Conservation (phyloP, 2,888 invertebrate species). For the Notodonta dromedarius region DNA sequence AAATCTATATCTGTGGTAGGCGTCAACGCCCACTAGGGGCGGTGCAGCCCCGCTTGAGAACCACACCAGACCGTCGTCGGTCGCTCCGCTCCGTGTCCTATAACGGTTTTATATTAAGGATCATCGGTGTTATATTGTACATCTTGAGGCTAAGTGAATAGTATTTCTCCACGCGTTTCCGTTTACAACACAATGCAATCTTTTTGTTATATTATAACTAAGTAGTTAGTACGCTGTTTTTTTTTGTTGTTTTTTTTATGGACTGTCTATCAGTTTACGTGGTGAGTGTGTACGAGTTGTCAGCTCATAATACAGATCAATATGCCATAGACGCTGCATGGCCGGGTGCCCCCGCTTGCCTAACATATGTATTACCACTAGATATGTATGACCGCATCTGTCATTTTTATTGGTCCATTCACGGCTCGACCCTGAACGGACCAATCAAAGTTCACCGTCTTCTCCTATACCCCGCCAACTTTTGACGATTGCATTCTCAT, state of each 20-base stretch:
- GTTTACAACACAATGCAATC: slow-evolving; percentile 2
- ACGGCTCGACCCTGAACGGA: no score
- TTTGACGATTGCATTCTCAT: no score
- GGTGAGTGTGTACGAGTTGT: not conserved
- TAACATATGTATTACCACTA: no score
- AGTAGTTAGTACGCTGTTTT: not conserved
- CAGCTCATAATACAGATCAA: no score
- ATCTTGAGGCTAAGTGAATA: slow-evolving; percentile 64
- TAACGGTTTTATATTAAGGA: slow-evolving; percentile 78
- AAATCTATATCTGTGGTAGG: no score
- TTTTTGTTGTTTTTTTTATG: not conserved
- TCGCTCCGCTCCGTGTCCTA: slow-evolving; percentile 42
- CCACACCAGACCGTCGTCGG: slow-evolving; percentile 23
- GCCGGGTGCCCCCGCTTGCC: no score
- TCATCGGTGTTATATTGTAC: slow-evolving; percentile 60
- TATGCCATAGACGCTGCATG: no score
- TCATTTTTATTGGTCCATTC: no score
- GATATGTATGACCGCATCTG: no score
- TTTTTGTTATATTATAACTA: not conserved
- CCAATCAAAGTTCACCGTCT: no score
- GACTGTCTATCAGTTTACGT: not conserved
- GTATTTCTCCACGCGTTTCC: slow-evolving; percentile 20
- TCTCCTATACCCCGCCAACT: no score
- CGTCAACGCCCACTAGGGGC: slow-evolving; percentile 3
- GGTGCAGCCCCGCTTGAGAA: slow-evolving; percentile 10